A percentile compares a stretch with the other conserved stretches of the same genome.
phyloP scores from a whole-genome alignment of 1,140 invertebrate species.

The Drosophila santomea region DNA sequence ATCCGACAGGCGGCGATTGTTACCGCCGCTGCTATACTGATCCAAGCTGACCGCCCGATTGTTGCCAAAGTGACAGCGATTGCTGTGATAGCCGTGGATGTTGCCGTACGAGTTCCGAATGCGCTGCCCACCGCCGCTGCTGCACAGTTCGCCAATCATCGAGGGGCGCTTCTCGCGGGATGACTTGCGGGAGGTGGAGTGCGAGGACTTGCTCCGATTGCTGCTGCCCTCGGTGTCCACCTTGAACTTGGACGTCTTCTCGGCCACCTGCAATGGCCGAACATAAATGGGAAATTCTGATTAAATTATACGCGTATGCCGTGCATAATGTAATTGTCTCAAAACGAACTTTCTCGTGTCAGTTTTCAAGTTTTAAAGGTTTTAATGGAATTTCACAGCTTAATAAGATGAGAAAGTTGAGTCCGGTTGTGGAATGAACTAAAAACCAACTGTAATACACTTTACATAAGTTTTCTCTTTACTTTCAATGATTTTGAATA shows the following conservation, averaged over 20 bases:
- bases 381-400: too few species aligned
- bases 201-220: constrained; percentile 80
- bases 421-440: too few species aligned
- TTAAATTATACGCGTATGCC: background rate
- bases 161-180: constrained; percentile 84
- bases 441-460: too few species aligned
- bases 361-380: too few species aligned
- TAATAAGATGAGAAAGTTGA: too few species aligned
- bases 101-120: constrained; percentile 84
- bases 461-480: too few species aligned
- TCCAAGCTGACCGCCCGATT: constrained; percentile 83
- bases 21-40: constrained; percentile 75
- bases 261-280: constrained; percentile 85
- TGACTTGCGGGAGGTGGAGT: constrained; percentile 77
- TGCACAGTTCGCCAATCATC: constrained; percentile 84
- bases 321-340: too few species aligned
- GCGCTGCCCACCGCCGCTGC: constrained; percentile 78
- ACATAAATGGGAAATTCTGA: too few species aligned
- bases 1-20: constrained; percentile 82
- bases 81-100: constrained; percentile 81
- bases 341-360: too few species aligned
- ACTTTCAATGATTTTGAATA: too few species aligned
- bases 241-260: constrained; percentile 91
- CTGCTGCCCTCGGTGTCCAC: constrained; percentile 89
- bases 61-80: constrained; percentile 82